Evolutionary conservation across 2,797 vertebrate species (phyloP).

Genomic region (Sternarchorhynchus goeldii): DNA sequence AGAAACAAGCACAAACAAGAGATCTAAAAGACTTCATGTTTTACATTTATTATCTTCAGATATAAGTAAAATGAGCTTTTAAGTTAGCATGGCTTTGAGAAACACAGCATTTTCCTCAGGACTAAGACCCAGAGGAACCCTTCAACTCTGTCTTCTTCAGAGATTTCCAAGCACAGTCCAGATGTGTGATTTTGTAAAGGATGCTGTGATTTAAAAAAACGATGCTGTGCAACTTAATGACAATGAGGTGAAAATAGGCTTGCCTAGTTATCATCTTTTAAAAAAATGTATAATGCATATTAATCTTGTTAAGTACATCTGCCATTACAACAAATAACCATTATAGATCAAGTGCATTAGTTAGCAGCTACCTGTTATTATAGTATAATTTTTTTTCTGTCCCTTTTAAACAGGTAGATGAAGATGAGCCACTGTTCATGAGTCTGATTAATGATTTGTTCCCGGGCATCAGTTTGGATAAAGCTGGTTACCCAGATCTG

Average conservation of each 20-base stretch:
- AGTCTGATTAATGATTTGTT: constrained; percentile 80
- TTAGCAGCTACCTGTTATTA: not conserved
- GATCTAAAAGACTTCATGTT: too few relatives aligned
- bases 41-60: too few relatives aligned
- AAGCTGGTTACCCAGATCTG: constrained; percentile 82
- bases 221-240: not conserved
- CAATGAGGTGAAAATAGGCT: not conserved
- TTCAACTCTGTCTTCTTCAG: too few relatives aligned
- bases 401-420: constrained; percentile 69
- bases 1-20: too few relatives aligned
- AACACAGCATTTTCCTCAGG: too few relatives aligned
- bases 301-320: not conserved
- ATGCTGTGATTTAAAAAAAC: too few relatives aligned
- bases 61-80: too few relatives aligned
- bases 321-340: constrained; percentile 2
- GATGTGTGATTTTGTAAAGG: too few relatives aligned
- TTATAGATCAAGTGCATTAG: not conserved
- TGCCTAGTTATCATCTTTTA: too few relatives aligned
- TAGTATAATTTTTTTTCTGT: not conserved
- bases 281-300: not conserved
- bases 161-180: too few relatives aligned
- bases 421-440: constrained; percentile 80
- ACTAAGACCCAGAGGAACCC: too few relatives aligned
- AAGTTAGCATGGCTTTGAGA: too few relatives aligned
- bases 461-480: constrained; percentile 72